A percentile compares a stretch with the other conserved stretches of the same genome.
phyloP scores from a whole-genome alignment of 2,888 invertebrate species.

The Ctena decussata region DNA sequence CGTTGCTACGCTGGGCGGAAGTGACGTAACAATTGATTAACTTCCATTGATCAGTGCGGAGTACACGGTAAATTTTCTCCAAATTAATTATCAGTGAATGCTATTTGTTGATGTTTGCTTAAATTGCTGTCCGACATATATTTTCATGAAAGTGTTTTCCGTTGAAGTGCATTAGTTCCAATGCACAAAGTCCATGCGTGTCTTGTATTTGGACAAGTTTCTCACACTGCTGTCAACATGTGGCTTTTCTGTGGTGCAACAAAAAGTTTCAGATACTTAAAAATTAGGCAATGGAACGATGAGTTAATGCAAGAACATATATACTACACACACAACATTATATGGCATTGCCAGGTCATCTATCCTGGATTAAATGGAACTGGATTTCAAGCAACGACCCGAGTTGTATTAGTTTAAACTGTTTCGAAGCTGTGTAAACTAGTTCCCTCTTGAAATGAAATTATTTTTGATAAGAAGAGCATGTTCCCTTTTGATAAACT shows the following conservation, averaged over 20 bases:
- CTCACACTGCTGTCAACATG: background rate
- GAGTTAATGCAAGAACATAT: too few species aligned
- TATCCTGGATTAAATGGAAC: too few species aligned
- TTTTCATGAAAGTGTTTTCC: background rate
- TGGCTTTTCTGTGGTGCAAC: background rate
- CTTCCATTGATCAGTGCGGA: background rate
- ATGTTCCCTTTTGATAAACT: too few species aligned
- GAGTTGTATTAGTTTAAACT: too few species aligned
- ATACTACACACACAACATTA: too few species aligned
- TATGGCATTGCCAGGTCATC: too few species aligned
- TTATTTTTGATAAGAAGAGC: too few species aligned
- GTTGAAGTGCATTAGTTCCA: background rate
- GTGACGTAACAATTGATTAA: slow-evolving; percentile 15
- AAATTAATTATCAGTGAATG: background rate
- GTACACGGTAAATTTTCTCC: background rate
- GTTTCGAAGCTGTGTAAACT: too few species aligned
- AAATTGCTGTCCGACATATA: background rate
- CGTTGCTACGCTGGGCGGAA: slow-evolving; percentile 12
- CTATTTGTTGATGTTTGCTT: background rate
- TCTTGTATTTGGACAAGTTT: background rate
- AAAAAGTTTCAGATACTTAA: background rate
- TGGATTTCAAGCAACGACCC: too few species aligned
- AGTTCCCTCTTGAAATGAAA: too few species aligned
- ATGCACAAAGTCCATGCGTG: too few species aligned
- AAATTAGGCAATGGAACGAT: too few species aligned